Base-by-base conservation (phyloP, 2,797 vertebrate genomes). In the Galagoides demidoff region DNA sequence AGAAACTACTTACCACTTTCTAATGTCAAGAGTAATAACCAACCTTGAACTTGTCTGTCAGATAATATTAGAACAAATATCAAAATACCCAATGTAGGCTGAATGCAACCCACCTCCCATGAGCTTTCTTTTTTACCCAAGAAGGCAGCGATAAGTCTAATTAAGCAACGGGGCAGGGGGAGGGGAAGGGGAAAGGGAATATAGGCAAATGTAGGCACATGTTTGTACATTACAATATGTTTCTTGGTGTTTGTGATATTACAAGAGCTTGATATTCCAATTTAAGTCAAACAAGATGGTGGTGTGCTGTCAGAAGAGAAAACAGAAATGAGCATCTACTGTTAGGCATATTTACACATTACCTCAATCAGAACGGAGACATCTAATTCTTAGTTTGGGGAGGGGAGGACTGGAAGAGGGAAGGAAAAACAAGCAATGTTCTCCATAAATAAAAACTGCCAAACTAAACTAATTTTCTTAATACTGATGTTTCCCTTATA, bases 291-390 rank as follows among this genome's bases (percentile, higher is more conserved):
- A 96, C 94, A 96, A 96, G 93, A 92, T 43, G n/a, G 87, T 94
- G 34, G 84, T 91, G 59, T 85, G 89, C 93, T 96, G 84, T 96
- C 93, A 96, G 81, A 94, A 49, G 76, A 92, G 81, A 94, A 92
- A 91, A 93, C 79, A 91, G 92, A 97, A 97, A 90, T 95, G 96
- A 98, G 95, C 94, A 95, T 95, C 92, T 96, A 96, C 92, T 49
- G 77, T 81, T 79, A 87, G 37, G 81, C 84, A 95, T 85, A 93
- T 83, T 92, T 59, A 89, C 59, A 88, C 31, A 78, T 74, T 37
- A 93, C 85, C 74, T 94, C 91, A 93, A 74, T 92, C 79, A 92
- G 74, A 97, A 92, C 25, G 85, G 79, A 92, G 95, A 95, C 61
- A 93, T 45, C 71, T 49, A 94, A 55, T 74, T 92, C 86, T 95